Percentiles rank a stretch among this genome's conserved stretches.
These are phyloP conservation scores for Ia io DNA, from an alignment of 2,113 vertebrate species.

Conservation along the genomic window DNA sequence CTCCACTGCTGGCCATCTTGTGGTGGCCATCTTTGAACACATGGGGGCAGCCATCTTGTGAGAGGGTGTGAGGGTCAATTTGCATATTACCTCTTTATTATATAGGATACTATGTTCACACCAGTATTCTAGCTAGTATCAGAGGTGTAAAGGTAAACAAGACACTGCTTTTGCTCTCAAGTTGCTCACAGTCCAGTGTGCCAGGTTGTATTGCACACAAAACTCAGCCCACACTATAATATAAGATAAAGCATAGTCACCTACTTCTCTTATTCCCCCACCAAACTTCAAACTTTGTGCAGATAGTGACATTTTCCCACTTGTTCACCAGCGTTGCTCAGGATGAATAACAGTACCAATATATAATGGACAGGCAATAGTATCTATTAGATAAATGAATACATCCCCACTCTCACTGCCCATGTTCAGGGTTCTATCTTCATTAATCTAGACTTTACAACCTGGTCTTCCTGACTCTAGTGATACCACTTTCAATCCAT, in stretches of 20 bases:
- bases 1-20: no score
- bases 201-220: background rate
- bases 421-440: background rate
- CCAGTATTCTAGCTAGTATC: background rate
- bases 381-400: background rate
- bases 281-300: background rate
- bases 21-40: no score
- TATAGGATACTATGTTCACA: background rate
- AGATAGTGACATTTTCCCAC: background rate
- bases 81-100: no score
- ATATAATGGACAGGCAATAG: background rate
- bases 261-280: background rate
- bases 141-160: background rate
- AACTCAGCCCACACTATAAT: background rate
- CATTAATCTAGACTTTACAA: background rate
- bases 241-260: background rate
- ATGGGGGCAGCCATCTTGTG: no score
- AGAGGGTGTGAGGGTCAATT: no score
- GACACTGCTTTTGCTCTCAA: background rate
- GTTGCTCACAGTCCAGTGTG: background rate
- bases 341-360: background rate
- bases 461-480: background rate
- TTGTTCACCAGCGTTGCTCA: background rate
- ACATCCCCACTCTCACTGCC: background rate
- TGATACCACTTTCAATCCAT: background rate